phyloP scores from a whole-genome alignment of 2,888 invertebrate genomes.

The Lysandra coridon region DNA sequence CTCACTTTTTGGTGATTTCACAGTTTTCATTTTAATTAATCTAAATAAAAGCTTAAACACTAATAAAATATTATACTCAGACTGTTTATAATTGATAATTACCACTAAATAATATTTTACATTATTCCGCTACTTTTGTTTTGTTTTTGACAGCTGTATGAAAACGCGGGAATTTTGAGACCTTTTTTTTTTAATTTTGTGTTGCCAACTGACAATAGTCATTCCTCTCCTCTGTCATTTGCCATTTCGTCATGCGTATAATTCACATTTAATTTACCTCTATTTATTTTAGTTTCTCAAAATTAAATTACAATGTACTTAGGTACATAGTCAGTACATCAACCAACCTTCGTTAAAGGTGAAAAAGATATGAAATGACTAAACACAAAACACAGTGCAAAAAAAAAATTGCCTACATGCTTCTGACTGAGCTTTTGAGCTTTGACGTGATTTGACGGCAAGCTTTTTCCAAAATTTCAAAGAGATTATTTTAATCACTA shows the following conservation, averaged over 20 bases:
- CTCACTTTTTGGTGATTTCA: constrained; percentile 58
- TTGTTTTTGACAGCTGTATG: constrained; percentile 49
- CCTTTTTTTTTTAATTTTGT: neutral
- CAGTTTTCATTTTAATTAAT: constrained; percentile 62
- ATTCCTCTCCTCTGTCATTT: too few relatives aligned
- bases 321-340: too few relatives aligned
- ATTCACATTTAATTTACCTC: too few relatives aligned
- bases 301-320: too few relatives aligned
- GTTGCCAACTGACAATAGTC: neutral
- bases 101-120: constrained; percentile 35
- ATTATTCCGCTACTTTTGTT: constrained; percentile 31
- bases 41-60: neutral
- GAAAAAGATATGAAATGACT: too few relatives aligned
- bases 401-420: neutral
- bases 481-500: too few relatives aligned
- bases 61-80: neutral
- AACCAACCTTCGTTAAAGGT: too few relatives aligned
- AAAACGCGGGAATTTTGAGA: constrained; percentile 63
- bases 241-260: too few relatives aligned
- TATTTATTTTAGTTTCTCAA: too few relatives aligned
- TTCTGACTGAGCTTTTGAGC: neutral
- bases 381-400: neutral
- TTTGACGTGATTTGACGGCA: constrained; percentile 19
- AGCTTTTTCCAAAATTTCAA: neutral
- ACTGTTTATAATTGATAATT: constrained; percentile 31